Evolutionary conservation across 2,888 invertebrate species (phyloP), one percentile per base, ranked within the genome.

Genomic region (Pseudanteris insignis): DNA sequence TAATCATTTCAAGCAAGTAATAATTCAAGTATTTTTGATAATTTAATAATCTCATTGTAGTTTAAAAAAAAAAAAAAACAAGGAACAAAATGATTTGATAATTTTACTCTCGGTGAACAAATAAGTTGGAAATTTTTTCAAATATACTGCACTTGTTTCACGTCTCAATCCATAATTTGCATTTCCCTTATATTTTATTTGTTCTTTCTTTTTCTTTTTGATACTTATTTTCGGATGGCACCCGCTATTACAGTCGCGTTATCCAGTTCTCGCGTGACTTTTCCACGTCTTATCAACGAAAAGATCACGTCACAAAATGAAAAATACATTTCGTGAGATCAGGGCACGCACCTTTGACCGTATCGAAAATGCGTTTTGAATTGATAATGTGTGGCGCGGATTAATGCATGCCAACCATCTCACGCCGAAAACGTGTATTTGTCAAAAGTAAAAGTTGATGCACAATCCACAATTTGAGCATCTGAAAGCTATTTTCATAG

Each of bases 141-240:
- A n/a, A n/a, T n/a, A n/a, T n/a, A n/a, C n/a, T n/a, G n/a, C n/a
- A 11, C 13, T 32, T 7, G 48, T 57, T 57, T 50, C 57, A 37
- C 50, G 53, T 38, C 46, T 33, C 34, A 53, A 57, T 57, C 53
- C 43, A 47, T 55, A 57, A 43, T 62, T 62, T 57, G 57, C 62
- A 57, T 58, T 61, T 62, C 59, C 53, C 40, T 33, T 51, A n/a
- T n/a, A n/a, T n/a, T n/a, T n/a, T n/a, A n/a, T n/a, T n/a, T n/a
- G n/a, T n/a, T n/a, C n/a, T n/a, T n/a, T n/a, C n/a, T n/a, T n/a
- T n/a, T n/a, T n/a, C 48, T 46, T 57, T 50, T 50, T 43, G 32
- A 9, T 13, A 8, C 51, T 41, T 50, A 37, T 32, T 50, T 12
- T 12, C 57, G 6, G 8, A n/a, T 26, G 6, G 8, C n/a, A n/a